These are phyloP conservation scores for Scolopax bukidnonensis DNA, from an alignment of 2,797 vertebrate genomes.

Conservation along the genomic window DNA sequence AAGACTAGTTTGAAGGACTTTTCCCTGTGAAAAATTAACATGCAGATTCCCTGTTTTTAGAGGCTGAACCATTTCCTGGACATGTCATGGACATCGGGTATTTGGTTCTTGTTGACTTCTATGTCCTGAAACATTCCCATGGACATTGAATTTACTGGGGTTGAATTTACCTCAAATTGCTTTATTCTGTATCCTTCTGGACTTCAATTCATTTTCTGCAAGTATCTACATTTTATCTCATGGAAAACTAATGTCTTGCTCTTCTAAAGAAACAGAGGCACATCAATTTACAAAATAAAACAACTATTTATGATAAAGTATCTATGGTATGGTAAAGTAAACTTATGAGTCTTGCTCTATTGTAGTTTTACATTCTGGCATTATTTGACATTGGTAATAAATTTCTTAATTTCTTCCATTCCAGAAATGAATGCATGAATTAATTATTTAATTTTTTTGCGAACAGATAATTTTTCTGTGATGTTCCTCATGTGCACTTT, in stretches of 20 bases:
- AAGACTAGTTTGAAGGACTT: background rate
- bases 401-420: too few relatives aligned
- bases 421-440: too few relatives aligned
- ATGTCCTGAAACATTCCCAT: background rate
- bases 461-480: too few relatives aligned
- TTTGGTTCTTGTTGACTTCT: background rate
- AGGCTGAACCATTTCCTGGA: background rate
- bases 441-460: too few relatives aligned
- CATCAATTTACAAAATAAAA: background rate
- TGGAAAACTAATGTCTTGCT: background rate
- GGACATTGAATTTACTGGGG: background rate
- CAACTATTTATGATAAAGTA: too few relatives aligned
- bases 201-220: background rate
- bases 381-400: too few relatives aligned
- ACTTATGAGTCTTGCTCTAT: too few relatives aligned
- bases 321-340: too few relatives aligned
- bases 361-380: too few relatives aligned
- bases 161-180: background rate
- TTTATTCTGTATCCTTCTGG: background rate
- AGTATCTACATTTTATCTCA: background rate
- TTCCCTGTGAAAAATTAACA: background rate
- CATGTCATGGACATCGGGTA: too few relatives aligned
- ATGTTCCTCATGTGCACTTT: too few relatives aligned
- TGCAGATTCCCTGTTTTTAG: background rate
- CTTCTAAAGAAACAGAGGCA: background rate